Conservation (phyloP, 2,888 invertebrate genomes). For the Phyllotreta striolata region DNA sequence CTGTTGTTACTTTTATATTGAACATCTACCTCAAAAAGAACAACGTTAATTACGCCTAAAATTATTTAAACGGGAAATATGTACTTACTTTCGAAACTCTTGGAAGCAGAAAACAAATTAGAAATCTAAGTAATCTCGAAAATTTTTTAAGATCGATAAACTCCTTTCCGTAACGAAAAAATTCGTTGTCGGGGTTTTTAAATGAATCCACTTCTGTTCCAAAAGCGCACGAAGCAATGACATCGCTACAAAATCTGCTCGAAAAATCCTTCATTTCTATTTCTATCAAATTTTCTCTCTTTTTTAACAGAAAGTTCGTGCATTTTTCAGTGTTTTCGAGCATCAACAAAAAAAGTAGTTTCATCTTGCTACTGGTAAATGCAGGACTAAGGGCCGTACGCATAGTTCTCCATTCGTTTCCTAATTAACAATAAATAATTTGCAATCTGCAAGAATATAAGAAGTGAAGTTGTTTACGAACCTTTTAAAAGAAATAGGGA, state of each 20-base stretch:
- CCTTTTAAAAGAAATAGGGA: conserved; percentile 51
- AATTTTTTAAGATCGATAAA: conserved; percentile 55
- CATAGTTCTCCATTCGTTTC: conserved; percentile 54
- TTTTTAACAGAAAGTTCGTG: conserved; percentile 45
- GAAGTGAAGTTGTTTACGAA: neutral
- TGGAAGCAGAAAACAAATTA: conserved; percentile 1
- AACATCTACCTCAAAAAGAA: conserved; percentile 14
- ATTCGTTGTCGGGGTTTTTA: conserved; percentile 63
- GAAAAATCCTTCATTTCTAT: conserved; percentile 62
- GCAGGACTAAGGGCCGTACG: conserved; percentile 53
- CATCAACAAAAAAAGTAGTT: conserved; percentile 51
- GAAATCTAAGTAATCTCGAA: conserved; percentile 12
- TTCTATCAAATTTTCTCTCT: conserved; percentile 48
- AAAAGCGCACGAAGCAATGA: conserved; percentile 61
- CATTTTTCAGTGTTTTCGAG: conserved; percentile 42
- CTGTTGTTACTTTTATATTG: conserved; percentile 15
- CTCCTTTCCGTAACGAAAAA: conserved; percentile 64
- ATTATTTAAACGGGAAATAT: conserved; percentile 3
- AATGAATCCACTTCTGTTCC: conserved; percentile 63
- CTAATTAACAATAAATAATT: conserved; percentile 29
- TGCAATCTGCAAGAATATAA: too few relatives aligned
- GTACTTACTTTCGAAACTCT: conserved; percentile 6
- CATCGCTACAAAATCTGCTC: conserved; percentile 63
- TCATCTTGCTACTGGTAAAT: conserved; percentile 58
- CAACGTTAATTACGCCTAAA: neutral